These are phyloP conservation scores for Poeciliopsis turrubarensis DNA, from an alignment of 2,113 vertebrate genomes.

Conservation along the genomic window DNA sequence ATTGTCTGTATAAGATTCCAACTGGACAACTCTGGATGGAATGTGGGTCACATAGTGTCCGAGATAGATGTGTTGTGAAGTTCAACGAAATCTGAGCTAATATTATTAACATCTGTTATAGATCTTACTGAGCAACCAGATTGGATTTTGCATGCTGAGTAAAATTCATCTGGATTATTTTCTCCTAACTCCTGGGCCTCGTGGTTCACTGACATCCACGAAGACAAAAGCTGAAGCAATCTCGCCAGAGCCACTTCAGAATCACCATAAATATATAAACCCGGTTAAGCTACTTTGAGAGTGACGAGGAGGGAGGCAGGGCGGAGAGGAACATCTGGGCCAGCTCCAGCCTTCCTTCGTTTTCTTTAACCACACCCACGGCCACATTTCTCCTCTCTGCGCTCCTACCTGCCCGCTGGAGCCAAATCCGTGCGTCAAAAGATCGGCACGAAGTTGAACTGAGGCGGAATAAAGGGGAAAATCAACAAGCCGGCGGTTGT, in stretches of 20 bases:
- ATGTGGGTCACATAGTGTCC: no score
- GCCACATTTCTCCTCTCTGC: conserved; percentile 44
- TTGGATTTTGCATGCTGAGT: no score
- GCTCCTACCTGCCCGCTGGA: conserved; percentile 40
- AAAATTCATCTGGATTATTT: no score
- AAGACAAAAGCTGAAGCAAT: not conserved
- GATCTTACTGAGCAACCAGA: no score
- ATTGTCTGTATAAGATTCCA: no score
- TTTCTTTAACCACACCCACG: conserved; percentile 66
- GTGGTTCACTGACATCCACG: no score
- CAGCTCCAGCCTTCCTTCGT: conserved; percentile 13
- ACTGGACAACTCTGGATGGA: no score
- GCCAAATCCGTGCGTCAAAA: conserved; percentile 13
- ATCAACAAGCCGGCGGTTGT: rapidly evolving
- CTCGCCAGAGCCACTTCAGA: no score
- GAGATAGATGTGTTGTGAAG: no score
- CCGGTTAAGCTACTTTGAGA: not conserved
- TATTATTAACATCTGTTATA: no score
- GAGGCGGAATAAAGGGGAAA: not conserved
- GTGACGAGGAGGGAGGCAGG: not conserved
- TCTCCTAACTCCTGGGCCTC: no score
- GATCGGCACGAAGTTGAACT: not conserved
- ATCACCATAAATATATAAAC: not conserved
- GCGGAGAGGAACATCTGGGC: conserved; percentile 34
- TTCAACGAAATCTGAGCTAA: no score